Evolutionary conservation across 37 sponge, comb jelly and placozoan species (phyloP), one percentile per base, ranked within the genome.

Genomic region (Lycopodina hypogea): DNA sequence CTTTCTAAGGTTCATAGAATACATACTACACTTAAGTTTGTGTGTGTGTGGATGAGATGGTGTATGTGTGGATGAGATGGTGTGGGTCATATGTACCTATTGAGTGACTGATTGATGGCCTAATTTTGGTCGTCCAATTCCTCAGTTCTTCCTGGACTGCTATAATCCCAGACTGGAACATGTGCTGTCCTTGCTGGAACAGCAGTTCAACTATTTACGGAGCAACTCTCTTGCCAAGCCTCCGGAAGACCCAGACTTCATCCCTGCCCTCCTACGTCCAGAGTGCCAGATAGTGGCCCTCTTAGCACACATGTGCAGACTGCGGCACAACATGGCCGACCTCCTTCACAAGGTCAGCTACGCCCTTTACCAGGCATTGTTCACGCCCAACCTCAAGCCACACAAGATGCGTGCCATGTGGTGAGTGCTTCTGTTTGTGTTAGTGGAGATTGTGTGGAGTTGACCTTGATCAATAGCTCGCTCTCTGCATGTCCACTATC

Each of bases 281-380:
- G 88, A 87, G 83, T 80, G 82, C 26, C 77, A 81, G 78, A 30
- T 87, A 14, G 35, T 87, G 3, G 83, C 88, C 50, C 83, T 87
- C 22, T 42, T 87, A 32, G 56, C 56, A 37, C 84, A 81, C 66
- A 69, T 76, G 22, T 40, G 36, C 8, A 32, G 50, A n/a, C 50
- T 77, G 26, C 68, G 71, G 24, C 3, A 23, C 1, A 3, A 2
- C 41, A 58, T 76, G 86, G 28, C 65, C 30, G 3, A 33, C 26
- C 45, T 85, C 0, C 81, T 85, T 29, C 35, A 66, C 0, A 72
- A 85, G 67, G 7, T 72, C 32, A 71, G 21, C 56, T 40, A 32
- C 19, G 80, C 86, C 17, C 70, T 87, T 11, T 75, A 68, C 45
- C 66, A 74, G 57, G 70, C 82, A 29, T 48, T 68, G 21, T 45